Evolutionary conservation across 2,888 invertebrate genomes (phyloP), one percentile per base, ranked within the genome.

Genomic region (Eurytoma californica): DNA sequence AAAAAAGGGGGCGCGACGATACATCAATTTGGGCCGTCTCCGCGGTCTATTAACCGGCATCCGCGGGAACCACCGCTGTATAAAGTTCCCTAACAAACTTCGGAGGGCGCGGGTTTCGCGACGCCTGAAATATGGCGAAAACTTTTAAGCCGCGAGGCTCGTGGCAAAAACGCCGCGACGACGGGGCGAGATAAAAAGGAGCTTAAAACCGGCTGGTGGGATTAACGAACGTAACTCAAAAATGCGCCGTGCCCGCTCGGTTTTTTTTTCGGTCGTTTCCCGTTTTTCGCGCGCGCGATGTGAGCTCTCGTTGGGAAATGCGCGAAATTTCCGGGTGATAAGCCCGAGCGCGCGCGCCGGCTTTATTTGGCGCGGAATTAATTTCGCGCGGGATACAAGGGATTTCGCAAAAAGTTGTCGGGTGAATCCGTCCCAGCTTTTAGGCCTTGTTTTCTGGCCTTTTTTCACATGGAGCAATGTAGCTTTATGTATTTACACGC

Each of bases 61-160:
- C 30, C 63, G 18, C 82, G 79, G 61, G 70, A 75, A 60, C 76
- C 58, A 9, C 69, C 49, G 74, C 53, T 49, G 14, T 53, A 28
- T 13, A 39, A 51, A 20, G 57, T 61, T 47, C 28, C 47, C 72
- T 53, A 60, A 28, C 16, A 60, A 60, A 60, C 24, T 18, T 53
- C 49, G 14, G 51, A 61, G 51, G 30, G 24, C 49, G 51, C 4
- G 18, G 47, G 14, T 65, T 39, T 65, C 16, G 20, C 80, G 57
- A 60, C 79, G 63, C 74, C 69, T 82, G 61, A 84, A 86, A 85
- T 86, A 86, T 84, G 84, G 80, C 69, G 30, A 72, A 69, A 85
- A 86, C 83, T 86, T 85, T 85, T 83, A 83, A 86, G 80, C 84
- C 83, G 78, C 69, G 70, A n/a, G 76, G 39, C 39, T 39, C 79